Conservation (phyloP, 1,140 invertebrate species). For the Apis dorsata region DNA sequence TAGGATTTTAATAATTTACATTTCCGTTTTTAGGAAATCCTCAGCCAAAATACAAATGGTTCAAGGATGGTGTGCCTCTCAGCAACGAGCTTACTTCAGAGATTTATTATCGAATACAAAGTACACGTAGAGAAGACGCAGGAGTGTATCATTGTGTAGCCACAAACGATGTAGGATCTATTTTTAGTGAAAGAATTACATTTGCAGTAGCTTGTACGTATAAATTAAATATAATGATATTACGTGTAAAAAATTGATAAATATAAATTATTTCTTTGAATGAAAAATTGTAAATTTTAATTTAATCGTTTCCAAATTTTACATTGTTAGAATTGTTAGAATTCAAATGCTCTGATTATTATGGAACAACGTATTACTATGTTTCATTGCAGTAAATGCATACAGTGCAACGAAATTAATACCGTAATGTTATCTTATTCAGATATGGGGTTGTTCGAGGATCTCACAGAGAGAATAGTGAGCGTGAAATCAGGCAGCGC, state of each 20-base stretch:
- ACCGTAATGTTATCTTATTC: constrained; percentile 28
- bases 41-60: constrained; percentile 92
- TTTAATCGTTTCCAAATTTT: no score
- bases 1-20: no score
- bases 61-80: constrained; percentile 89
- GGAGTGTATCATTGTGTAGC: constrained; percentile 95
- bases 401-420: not conserved
- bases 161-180: constrained; percentile 92
- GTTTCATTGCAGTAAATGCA: not conserved
- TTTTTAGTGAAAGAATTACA: constrained; percentile 92
- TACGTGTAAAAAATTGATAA: no score
- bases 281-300: no score
- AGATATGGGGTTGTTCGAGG: constrained; percentile 93
- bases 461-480: constrained; percentile 84
- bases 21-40: constrained; percentile 85
- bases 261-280: no score
- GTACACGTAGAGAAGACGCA: constrained; percentile 88
- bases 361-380: not conserved
- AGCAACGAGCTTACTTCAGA: constrained; percentile 87
- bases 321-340: no score
- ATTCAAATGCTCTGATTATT: constrained; percentile 2
- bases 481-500: constrained; percentile 88
- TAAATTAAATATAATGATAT: not conserved
- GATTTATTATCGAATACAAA: constrained; percentile 90
- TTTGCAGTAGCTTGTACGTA: constrained; percentile 91